A percentile compares a stretch with the other conserved stretches of the same genome.
phyloP scores from a whole-genome alignment of 2,113 vertebrate genomes.

The Mustelus asterias region DNA sequence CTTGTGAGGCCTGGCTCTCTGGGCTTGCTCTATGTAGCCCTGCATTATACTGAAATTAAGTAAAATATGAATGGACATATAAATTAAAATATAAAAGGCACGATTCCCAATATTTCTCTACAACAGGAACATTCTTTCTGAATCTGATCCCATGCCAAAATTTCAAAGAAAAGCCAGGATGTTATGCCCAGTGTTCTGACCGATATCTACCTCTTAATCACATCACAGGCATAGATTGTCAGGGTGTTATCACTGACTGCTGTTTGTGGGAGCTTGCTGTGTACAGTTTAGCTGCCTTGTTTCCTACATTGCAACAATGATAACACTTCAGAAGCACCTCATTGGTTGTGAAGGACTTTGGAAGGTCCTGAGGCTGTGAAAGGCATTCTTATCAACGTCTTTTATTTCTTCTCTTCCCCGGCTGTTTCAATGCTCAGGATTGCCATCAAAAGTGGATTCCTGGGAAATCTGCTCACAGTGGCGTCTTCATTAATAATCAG shows the following conservation, averaged over 20 bases:
- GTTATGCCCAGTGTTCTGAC: neutral
- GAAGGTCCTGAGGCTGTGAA: too few relatives aligned
- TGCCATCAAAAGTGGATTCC: neutral
- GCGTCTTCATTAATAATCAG: too few relatives aligned
- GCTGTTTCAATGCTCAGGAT: neutral
- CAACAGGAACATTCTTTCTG: too few relatives aligned
- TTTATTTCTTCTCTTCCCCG: neutral
- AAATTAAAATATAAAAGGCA: too few relatives aligned
- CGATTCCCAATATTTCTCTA: too few relatives aligned
- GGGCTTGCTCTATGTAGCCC: too few relatives aligned
- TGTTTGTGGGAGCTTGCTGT: neutral
- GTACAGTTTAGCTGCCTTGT: neutral
- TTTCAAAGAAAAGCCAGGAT: neutral
- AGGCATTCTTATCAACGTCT: neutral
- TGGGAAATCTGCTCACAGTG: neutral
- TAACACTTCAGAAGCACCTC: too few relatives aligned
- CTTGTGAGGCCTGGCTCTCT: too few relatives aligned
- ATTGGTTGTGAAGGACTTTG: too few relatives aligned
- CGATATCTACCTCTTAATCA: neutral
- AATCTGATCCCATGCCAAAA: neutral
- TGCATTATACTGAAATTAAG: too few relatives aligned
- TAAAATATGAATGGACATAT: too few relatives aligned
- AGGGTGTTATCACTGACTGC: neutral
- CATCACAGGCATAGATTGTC: neutral
- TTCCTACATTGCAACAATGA: too few relatives aligned